Evolutionary conservation across 2,797 vertebrate genomes (phyloP).

Genomic region (Falco peregrinus): DNA sequence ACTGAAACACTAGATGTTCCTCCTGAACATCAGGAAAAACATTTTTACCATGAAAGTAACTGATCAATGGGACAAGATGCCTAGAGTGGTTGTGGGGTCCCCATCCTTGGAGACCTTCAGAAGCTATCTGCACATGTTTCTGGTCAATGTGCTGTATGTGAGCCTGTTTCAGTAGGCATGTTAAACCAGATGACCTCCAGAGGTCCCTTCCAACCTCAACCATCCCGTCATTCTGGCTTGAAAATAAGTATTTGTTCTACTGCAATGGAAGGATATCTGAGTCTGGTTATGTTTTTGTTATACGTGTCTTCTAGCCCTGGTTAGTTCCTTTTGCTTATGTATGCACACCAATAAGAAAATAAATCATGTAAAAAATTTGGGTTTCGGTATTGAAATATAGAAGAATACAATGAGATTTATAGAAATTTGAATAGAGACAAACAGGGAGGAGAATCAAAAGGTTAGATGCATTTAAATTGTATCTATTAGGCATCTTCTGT

Average conservation of each 20-base stretch:
- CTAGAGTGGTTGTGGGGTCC: background rate
- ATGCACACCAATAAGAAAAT: background rate
- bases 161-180: background rate
- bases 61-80: background rate
- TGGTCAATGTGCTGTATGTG: background rate
- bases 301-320: accelerated
- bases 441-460: background rate
- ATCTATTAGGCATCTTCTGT: background rate
- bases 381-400: background rate
- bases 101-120: background rate
- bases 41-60: background rate
- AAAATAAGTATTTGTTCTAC: background rate
- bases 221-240: background rate
- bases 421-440: background rate
- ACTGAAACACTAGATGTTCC: accelerated
- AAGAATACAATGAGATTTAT: background rate
- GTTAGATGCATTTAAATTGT: background rate
- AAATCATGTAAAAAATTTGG: background rate
- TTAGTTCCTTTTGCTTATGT: background rate
- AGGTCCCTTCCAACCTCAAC: background rate
- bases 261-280: background rate
- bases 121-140: background rate
- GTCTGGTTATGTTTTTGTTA: background rate
- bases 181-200: background rate
- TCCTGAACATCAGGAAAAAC: background rate